phyloP scores from a whole-genome alignment of 2,113 vertebrate species.

The Mixornis gularis region DNA sequence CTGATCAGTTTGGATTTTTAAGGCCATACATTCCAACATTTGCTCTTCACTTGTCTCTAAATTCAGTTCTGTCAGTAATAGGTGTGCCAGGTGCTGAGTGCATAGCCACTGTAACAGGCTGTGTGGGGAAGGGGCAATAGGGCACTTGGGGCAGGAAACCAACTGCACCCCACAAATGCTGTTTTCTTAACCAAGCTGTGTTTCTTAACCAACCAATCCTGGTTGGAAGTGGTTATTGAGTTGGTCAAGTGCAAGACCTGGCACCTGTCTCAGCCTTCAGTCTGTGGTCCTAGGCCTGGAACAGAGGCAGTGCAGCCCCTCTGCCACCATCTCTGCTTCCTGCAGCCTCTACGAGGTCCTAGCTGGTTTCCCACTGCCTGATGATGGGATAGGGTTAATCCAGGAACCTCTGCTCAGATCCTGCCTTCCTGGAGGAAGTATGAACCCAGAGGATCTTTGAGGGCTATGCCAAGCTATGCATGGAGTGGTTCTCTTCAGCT shows the following conservation, averaged over 20 bases:
- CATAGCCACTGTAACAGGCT: neutral
- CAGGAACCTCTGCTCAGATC: neutral
- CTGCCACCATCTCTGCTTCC: neutral
- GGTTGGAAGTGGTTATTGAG: neutral
- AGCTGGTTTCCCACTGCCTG: neutral
- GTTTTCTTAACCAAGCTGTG: neutral
- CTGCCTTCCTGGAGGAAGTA: neutral
- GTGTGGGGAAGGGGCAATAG: neutral
- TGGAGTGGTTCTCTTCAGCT: neutral
- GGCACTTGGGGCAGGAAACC: neutral
- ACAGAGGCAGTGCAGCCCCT: neutral
- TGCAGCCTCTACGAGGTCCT: neutral
- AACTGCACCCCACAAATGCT: neutral
- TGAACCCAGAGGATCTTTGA: neutral
- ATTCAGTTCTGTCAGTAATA: neutral
- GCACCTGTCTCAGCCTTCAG: neutral
- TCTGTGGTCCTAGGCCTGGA: neutral
- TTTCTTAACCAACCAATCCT: neutral
- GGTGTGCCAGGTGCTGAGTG: neutral
- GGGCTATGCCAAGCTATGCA: accelerated
- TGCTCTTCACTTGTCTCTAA: neutral
- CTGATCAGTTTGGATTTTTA: neutral
- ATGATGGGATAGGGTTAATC: neutral
- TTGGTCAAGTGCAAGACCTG: neutral
- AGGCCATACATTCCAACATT: neutral